phyloP scores from a whole-genome alignment of 2,888 invertebrate genomes.

The Ectemnius continuus region DNA sequence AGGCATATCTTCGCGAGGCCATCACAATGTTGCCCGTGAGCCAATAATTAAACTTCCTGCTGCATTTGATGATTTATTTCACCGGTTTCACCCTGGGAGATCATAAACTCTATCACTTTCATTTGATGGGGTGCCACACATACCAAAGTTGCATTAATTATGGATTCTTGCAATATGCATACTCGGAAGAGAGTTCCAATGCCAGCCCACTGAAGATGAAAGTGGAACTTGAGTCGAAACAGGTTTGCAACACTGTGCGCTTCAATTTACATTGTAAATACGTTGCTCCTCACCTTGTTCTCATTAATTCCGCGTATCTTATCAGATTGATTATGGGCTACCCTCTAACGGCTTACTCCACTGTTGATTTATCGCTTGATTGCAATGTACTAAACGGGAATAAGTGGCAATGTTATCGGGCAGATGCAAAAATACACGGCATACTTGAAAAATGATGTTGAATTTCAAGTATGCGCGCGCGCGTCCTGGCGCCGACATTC shows the following conservation, averaged over 20 bases:
- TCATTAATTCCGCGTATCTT: constrained; percentile 49
- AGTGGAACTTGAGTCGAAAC: neutral
- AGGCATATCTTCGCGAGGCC: constrained; percentile 28
- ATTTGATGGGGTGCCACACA: neutral
- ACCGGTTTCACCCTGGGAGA: too few species aligned
- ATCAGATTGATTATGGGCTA: constrained; percentile 28
- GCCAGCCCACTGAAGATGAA: neutral
- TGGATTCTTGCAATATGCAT: neutral
- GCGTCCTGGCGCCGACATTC: constrained; percentile 6
- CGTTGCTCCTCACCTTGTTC: constrained; percentile 44
- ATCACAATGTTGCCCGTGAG: neutral
- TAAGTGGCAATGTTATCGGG: constrained; percentile 29
- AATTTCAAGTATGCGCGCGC: constrained; percentile 43
- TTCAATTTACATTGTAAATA: constrained; percentile 50
- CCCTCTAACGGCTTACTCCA: constrained; percentile 38
- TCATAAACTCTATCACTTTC: too few species aligned
- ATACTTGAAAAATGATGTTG: constrained; percentile 24
- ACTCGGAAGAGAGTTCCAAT: neutral
- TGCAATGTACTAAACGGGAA: constrained; percentile 22
- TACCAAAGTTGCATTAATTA: neutral
- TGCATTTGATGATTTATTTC: neutral
- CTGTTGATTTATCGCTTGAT: constrained; percentile 45
- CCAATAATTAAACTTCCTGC: constrained; percentile 18
- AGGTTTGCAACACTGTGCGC: constrained; percentile 1
- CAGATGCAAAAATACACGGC: constrained; percentile 19